phyloP scores from a whole-genome alignment of 2,888 invertebrate species.

The Lasioglossum marginatum region DNA sequence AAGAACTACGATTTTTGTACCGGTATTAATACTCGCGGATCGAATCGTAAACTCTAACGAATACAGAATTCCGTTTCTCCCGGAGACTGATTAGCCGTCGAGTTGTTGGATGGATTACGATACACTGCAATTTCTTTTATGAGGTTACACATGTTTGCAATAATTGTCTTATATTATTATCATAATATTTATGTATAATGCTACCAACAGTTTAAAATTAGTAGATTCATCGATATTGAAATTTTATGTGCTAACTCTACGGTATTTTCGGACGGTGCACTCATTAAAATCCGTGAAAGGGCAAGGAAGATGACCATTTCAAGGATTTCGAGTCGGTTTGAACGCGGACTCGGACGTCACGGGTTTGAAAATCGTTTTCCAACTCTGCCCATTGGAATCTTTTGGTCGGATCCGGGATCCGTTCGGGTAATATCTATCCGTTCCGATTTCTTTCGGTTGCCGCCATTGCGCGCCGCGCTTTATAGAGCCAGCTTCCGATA shows the following conservation, averaged over 20 bases:
- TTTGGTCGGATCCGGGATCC: slow-evolving; percentile 28
- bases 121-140: background rate
- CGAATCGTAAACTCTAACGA: background rate
- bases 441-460: slow-evolving; percentile 22
- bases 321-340: background rate
- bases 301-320: background rate
- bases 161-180: background rate
- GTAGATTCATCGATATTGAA: background rate
- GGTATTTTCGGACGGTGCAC: background rate
- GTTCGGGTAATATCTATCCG: slow-evolving; percentile 36
- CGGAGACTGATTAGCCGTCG: background rate
- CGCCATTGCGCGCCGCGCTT: slow-evolving; percentile 30
- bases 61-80: background rate
- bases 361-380: slow-evolving; percentile 18
- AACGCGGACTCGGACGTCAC: background rate
- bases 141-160: background rate
- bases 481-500: slow-evolving; percentile 42
- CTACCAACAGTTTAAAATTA: background rate
- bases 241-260: background rate
- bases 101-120: background rate
- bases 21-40: background rate
- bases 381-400: slow-evolving; percentile 33
- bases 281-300: background rate
- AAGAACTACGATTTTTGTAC: background rate
- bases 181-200: background rate